phyloP scores from a whole-genome alignment of 2,797 vertebrate genomes.

The Toxotes lorentzi region DNA sequence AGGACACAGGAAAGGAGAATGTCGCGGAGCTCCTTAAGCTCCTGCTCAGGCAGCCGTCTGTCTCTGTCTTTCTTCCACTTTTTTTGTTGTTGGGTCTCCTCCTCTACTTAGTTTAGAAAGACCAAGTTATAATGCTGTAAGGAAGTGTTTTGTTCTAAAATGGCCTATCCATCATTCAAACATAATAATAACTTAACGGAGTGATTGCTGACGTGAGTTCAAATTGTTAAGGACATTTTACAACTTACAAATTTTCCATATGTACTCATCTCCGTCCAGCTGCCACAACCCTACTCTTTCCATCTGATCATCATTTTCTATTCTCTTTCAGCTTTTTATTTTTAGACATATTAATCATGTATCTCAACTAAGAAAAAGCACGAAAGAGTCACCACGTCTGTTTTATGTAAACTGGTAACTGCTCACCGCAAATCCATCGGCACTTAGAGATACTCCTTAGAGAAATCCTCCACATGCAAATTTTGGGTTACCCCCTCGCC shows the following conservation, averaged over 20 bases:
- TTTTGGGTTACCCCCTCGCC: conserved; percentile 9
- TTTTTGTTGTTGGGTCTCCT: conserved; percentile 21
- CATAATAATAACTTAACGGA: neutral
- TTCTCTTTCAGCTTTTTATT: neutral
- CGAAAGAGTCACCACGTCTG: neutral
- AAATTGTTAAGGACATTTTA: neutral
- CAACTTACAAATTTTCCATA: neutral
- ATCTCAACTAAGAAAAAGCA: neutral
- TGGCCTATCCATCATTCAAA: neutral
- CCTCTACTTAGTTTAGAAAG: neutral
- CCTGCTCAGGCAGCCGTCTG: conserved; percentile 33
- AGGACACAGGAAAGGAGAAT: conserved; percentile 67
- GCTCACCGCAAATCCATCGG: conserved; percentile 23
- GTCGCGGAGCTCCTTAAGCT: conserved; percentile 54
- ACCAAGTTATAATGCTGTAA: neutral
- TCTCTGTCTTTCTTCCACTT: conserved; percentile 51
- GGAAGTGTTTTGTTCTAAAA: conserved; percentile 1
- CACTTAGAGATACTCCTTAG: conserved; percentile 5
- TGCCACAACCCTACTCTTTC: neutral
- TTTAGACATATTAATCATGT: neutral
- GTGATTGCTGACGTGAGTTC: neutral
- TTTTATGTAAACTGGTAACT: conserved; percentile 26
- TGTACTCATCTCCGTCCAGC: neutral
- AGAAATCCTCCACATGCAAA: conserved; percentile 30
- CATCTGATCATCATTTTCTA: neutral